A percentile compares a stretch with the other conserved stretches of the same genome.
phyloP scores from a whole-genome alignment of 2,113 vertebrate genomes.

The Hyla sarda region DNA sequence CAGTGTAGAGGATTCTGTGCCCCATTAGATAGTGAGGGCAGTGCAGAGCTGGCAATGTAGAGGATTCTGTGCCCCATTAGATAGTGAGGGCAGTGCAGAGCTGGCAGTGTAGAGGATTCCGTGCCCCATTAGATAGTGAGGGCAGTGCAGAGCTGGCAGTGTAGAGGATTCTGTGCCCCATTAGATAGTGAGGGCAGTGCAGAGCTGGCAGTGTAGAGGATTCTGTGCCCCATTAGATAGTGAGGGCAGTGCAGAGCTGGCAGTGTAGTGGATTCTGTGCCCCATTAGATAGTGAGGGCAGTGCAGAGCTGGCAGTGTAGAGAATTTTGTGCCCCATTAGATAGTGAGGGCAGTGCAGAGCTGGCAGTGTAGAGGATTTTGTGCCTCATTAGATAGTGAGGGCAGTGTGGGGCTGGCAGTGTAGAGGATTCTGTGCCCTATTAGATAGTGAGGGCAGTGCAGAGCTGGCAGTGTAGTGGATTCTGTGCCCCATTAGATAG shows the following conservation, averaged over 20 bases:
- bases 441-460: no score
- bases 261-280: constrained; percentile 11
- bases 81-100: background rate
- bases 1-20: constrained; percentile 12
- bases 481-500: constrained; percentile 33
- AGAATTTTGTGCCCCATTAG: constrained; percentile 20
- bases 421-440: constrained; percentile 16
- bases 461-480: background rate
- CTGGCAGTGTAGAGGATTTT: constrained; percentile 11
- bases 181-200: no score
- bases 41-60: background rate
- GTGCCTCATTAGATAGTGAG: no score
- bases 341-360: background rate
- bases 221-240: constrained; percentile 33
- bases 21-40: no score
- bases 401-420: background rate
- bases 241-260: background rate
- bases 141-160: background rate
- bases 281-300: no score
- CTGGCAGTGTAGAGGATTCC: constrained; percentile 10
- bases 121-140: no score
- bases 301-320: background rate
- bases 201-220: background rate
- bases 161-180: constrained; percentile 18
- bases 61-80: constrained; percentile 23